Evolutionary conservation across 2,888 invertebrate genomes (phyloP), one percentile per base, ranked within the genome.

Genomic region (Acleris cristana): DNA sequence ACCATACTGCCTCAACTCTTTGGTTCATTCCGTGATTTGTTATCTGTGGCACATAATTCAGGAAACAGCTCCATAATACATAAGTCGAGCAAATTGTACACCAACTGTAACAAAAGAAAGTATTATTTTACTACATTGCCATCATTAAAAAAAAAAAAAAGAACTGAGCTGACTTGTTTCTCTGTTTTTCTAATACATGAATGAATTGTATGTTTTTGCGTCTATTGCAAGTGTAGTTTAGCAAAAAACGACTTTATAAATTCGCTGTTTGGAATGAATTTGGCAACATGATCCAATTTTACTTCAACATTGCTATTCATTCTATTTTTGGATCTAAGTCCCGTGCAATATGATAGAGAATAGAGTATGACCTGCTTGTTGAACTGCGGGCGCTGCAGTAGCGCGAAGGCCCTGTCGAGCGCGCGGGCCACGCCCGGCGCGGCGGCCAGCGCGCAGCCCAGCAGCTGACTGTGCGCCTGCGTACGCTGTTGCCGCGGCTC

Each of bases 81-180:
- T 63, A 96, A 93, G 84, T 98, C 98, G 74, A 98, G 85, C 62
- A 98, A 89, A 75, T 95, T 95, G 86, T 98, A 97, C 70, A 95
- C 95, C 73, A 98, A 87, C 95, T 95, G 94, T 14, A 87, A 88
- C 23, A 69, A 79, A 70, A 72, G 72, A 62, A 55, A n/a, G n/a
- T 14, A 48, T 8, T 48, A 8, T n/a, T 5, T 45, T 16, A 45
- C 7, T 18, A 48, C 5, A 48, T 18, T 18, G 2, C 6, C 18
- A 40, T 10, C 8, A 34, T 34, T 34, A 12, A 34, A 12, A 34
- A 34, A 12, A 0, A 4, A 40, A 40, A 12, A 34, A 12, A 12
- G 0, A 34, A 34, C 34, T 12, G 34, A 12, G 0, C 3, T 34
- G n/a, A n/a, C n/a, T n/a, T n/a, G n/a, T n/a, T n/a, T n/a, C n/a